These are phyloP conservation scores for Aricia agestis DNA, from an alignment of 1,140 invertebrate genomes.

Conservation along the genomic window DNA sequence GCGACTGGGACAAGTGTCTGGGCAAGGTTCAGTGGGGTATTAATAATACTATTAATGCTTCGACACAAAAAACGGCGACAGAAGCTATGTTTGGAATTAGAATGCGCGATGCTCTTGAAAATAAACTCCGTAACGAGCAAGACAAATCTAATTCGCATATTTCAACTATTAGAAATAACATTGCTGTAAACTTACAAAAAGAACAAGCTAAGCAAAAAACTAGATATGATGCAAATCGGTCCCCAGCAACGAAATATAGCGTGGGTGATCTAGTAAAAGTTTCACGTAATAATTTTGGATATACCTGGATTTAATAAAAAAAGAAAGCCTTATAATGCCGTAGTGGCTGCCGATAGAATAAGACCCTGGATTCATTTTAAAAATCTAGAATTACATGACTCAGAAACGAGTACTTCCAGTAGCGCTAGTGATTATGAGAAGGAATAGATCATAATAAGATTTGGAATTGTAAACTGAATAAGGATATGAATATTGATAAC, in stretches of 20 bases:
- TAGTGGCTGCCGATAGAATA: conserved; percentile 31
- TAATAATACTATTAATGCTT: not conserved
- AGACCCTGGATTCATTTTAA: conserved; percentile 30
- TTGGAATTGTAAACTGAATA: too few relatives aligned
- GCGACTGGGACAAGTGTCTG: conserved; percentile 4
- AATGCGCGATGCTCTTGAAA: not conserved
- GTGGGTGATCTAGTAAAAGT: too few relatives aligned
- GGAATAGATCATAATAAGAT: too few relatives aligned
- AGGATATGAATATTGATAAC: too few relatives aligned
- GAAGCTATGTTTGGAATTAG: not conserved
- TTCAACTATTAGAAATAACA: not conserved
- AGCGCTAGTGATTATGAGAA: too few relatives aligned
- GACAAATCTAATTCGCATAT: too few relatives aligned
- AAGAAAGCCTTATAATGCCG: conserved; percentile 25
- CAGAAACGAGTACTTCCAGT: conserved; percentile 20
- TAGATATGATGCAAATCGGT: not conserved
- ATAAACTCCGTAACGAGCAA: not conserved
- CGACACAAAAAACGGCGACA: not conserved
- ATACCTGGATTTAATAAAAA: conserved; percentile 23
- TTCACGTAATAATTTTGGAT: conserved; percentile 4
- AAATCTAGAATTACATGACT: conserved; percentile 23
- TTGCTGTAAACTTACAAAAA: not conserved
- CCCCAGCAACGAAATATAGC: not conserved
- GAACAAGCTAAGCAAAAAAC: not conserved
- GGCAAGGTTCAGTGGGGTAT: conserved; percentile 2